phyloP scores from a whole-genome alignment of 2,888 invertebrate species.

The Chymomyza caudatula region DNA sequence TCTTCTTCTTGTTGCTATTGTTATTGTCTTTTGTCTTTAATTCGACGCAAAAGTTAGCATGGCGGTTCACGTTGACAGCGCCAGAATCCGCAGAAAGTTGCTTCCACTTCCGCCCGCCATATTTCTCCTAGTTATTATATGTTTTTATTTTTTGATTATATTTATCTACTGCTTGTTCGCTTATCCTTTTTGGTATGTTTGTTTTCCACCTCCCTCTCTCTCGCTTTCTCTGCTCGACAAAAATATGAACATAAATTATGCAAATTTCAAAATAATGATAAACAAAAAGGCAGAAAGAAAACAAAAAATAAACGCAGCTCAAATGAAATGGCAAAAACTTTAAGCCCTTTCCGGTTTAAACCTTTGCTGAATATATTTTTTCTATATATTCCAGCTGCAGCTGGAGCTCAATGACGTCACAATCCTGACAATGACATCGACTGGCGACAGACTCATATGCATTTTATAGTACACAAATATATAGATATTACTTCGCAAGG shows the following conservation, averaged over 20 bases:
- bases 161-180: conserved; percentile 40
- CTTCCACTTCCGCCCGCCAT: conserved; percentile 28
- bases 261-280: conserved; percentile 68
- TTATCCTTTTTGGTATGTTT: neutral
- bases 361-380: neutral
- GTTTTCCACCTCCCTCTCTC: neutral
- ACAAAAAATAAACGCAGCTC: neutral
- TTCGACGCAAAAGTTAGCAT: conserved; percentile 51
- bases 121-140: conserved; percentile 57
- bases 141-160: conserved; percentile 42
- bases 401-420: neutral
- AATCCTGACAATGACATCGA: neutral
- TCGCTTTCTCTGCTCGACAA: conserved; percentile 11
- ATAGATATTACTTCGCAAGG: no score
- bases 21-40: conserved; percentile 41
- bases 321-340: neutral
- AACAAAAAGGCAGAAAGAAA: conserved; percentile 18
- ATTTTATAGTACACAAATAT: neutral
- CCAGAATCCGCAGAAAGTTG: conserved; percentile 32
- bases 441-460: neutral
- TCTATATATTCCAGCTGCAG: neutral
- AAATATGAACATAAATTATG: conserved; percentile 62
- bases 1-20: neutral
- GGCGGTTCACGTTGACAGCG: conserved; percentile 10
- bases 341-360: neutral